Percentiles rank a stretch among this genome's conserved stretches.
phyloP scores from a whole-genome alignment of 2,888 invertebrate genomes.

The Agrotis clavis region DNA sequence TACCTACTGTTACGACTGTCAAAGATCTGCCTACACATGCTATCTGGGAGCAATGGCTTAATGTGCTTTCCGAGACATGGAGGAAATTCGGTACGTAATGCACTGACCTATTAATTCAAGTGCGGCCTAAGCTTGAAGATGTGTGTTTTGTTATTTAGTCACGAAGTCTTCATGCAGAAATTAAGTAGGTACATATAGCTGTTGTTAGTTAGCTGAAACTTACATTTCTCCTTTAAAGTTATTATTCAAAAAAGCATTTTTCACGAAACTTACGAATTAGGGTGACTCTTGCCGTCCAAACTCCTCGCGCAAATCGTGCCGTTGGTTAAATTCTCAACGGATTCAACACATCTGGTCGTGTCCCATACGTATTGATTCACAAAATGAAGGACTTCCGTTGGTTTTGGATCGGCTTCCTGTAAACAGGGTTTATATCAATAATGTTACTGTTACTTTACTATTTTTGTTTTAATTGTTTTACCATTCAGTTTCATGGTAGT shows the following conservation, averaged over 20 bases:
- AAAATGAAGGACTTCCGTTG: background rate
- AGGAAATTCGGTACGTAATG: too few species aligned
- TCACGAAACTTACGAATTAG: slow-evolving; percentile 1
- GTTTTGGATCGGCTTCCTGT: background rate
- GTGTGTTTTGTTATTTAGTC: too few species aligned
- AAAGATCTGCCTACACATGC: background rate
- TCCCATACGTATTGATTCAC: slow-evolving; percentile 5
- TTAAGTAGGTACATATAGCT: too few species aligned
- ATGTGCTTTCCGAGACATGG: too few species aligned
- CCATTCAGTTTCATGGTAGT: background rate
- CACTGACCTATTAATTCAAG: too few species aligned
- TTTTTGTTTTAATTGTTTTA: background rate
- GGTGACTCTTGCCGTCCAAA: background rate
- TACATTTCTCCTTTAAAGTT: background rate
- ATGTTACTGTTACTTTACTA: too few species aligned
- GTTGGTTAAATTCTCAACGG: too few species aligned
- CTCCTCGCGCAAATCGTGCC: background rate
- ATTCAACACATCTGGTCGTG: background rate
- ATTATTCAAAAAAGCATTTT: too few species aligned
- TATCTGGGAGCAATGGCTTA: background rate
- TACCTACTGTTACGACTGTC: background rate
- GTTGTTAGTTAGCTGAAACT: too few species aligned
- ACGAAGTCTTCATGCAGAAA: too few species aligned
- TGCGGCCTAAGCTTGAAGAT: too few species aligned
- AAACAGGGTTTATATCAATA: background rate